phyloP scores from a whole-genome alignment of 2,113 vertebrate genomes.

The Deroptyus accipitrinus region DNA sequence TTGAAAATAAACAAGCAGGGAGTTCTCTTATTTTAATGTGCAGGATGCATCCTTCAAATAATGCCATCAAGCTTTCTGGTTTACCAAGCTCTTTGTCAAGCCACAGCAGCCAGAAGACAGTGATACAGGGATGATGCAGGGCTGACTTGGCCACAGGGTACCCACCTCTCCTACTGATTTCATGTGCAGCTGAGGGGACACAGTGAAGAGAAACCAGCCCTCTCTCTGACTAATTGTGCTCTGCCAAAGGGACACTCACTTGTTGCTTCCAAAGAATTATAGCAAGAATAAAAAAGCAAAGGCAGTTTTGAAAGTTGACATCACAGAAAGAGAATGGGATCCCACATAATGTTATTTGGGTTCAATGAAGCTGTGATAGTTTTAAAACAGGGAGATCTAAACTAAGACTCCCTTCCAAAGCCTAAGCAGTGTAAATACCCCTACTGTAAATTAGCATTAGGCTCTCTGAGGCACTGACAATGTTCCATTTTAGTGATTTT shows the following conservation, averaged over 20 bases:
- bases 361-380: background rate
- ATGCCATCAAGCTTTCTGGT: background rate
- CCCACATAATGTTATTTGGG: background rate
- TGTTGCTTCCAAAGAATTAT: background rate
- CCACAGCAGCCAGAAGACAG: background rate
- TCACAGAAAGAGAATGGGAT: background rate
- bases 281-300: background rate
- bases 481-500: slow-evolving; percentile 48
- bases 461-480: slow-evolving; percentile 2
- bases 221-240: background rate
- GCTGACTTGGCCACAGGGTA: background rate
- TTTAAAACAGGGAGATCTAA: slow-evolving; percentile 1
- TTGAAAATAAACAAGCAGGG: background rate
- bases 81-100: background rate
- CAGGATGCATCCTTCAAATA: background rate
- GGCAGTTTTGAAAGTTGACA: background rate
- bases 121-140: background rate
- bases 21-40: background rate
- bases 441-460: slow-evolving; percentile 25
- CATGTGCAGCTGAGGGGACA: background rate
- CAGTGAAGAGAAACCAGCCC: background rate
- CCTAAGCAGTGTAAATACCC: slow-evolving; percentile 7
- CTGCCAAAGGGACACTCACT: background rate
- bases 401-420: background rate
- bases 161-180: background rate